Base-by-base conservation (phyloP, 2,113 vertebrate species). In the Myiozetetes cayanensis region DNA sequence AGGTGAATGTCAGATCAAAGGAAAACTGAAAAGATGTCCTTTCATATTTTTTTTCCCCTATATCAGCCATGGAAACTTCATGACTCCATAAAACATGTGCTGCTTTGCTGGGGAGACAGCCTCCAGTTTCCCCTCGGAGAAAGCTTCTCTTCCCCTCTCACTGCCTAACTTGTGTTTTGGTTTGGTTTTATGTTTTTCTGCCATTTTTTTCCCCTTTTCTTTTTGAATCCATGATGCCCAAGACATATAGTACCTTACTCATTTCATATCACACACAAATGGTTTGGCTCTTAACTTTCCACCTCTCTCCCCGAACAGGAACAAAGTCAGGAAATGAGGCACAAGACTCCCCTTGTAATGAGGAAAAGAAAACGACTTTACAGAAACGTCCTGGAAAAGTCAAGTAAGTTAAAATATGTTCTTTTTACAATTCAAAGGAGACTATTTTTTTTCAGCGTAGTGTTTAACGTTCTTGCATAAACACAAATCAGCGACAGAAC, bases 331-430 rank as follows among this genome's bases (percentile, higher is more conserved):
- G 97, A 98, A 97, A 98, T 96, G 96, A 98, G 96, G 95, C 97
- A 97, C 94, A 97, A 98, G 96, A 86, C 96, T 88, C 92, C 97
- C 37, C 92, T 98, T 94, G 95, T 95, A 94, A 97, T 97, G 97
- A 98, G 97, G 95, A 98, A 97, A 96, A 97, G 97, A 90, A 97
- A 97, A 87, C 94, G 97, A 85, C 95, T 98, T 96, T 97, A 97
- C 95, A 97, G 97, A 97, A 97, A 96, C 68, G 82, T 95, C 80
- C 96, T 97, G 95, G 98, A 98, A 96, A 97, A 98, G 91, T 96
- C 97, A 90, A 98, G 98, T 98, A 98, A 98, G 98, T 98, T 93
- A 90, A 97, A 97, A 95, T 90, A 96, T 52, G 74, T 85, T n/a
- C 75, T 90, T 94, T 91, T 94, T 86, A 79, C 43, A 95, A 76